A percentile compares a stretch with the other conserved stretches of the same genome.
phyloP scores from a whole-genome alignment of 2,113 vertebrate species.

The Panthera tigris region DNA sequence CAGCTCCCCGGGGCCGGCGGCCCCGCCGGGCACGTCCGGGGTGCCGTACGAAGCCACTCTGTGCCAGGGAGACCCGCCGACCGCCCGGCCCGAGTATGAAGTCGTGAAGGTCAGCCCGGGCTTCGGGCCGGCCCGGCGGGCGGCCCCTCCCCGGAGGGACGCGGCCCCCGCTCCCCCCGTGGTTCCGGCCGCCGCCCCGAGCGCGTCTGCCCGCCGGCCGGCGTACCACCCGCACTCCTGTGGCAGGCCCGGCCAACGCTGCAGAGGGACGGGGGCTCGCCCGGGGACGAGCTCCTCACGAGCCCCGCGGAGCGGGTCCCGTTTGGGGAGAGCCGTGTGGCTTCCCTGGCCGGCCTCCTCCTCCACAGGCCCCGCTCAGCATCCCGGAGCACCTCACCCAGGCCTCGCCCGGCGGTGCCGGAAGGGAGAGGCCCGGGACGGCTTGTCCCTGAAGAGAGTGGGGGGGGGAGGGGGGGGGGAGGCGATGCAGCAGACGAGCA shows the following conservation, averaged over 20 bases:
- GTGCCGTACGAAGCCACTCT: neutral
- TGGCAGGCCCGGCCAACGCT: slow-evolving; percentile 72
- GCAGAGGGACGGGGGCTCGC: neutral
- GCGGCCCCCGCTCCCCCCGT: slow-evolving; percentile 35
- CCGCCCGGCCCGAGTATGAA: slow-evolving; percentile 81
- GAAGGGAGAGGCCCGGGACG: neutral
- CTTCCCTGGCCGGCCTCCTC: slow-evolving; percentile 79
- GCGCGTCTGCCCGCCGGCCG: slow-evolving; percentile 76
- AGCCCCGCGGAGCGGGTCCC: slow-evolving; percentile 86
- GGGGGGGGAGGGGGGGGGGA: fast-evolving
- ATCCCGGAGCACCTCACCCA: slow-evolving; percentile 69
- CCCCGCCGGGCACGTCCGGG: slow-evolving; percentile 76
- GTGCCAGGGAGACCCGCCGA: slow-evolving; percentile 85
- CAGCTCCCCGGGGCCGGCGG: slow-evolving; percentile 76
- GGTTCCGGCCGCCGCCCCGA: slow-evolving; percentile 41
- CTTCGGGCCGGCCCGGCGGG: slow-evolving; percentile 80
- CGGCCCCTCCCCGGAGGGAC: slow-evolving; percentile 55
- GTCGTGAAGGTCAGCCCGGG: slow-evolving; percentile 84
- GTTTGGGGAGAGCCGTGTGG: slow-evolving; percentile 84
- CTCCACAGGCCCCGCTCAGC: slow-evolving; percentile 78
- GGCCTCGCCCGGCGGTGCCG: slow-evolving; percentile 76
- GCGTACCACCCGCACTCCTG: slow-evolving; percentile 84
- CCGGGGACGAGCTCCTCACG: slow-evolving; percentile 74
- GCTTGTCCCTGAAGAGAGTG: slow-evolving; percentile 16
- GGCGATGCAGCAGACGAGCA: neutral